Evolutionary conservation across 2,113 vertebrate species (phyloP).

Genomic region (Lepidothrix coronata): DNA sequence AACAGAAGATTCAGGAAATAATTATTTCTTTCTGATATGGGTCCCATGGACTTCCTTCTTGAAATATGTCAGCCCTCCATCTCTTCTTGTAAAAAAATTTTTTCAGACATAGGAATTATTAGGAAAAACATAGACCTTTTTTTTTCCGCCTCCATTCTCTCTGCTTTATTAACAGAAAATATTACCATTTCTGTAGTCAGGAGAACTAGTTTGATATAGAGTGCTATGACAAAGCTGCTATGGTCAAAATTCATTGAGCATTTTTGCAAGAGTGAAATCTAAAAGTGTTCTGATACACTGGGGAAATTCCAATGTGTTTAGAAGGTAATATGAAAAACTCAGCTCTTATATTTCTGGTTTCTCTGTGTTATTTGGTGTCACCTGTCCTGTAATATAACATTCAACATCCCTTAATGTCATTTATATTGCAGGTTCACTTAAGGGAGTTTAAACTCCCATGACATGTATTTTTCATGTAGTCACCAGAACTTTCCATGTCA

Average conservation of each 20-base stretch:
- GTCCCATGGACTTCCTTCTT: background rate
- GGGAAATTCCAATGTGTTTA: background rate
- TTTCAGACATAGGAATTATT: background rate
- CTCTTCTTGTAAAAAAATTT: background rate
- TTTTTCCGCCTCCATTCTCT: background rate
- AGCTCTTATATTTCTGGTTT: background rate
- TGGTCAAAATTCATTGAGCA: background rate
- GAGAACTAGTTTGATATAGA: background rate
- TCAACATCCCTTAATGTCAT: conserved; percentile 12
- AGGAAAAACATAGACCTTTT: background rate
- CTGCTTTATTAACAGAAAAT: background rate
- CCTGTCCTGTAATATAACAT: conserved; percentile 22
- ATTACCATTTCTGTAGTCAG: background rate
- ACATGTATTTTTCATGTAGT: conserved; percentile 38
- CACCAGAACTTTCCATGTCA: conserved; percentile 15
- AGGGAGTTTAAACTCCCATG: conserved; percentile 26
- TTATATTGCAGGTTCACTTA: conserved; percentile 34
- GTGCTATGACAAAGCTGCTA: background rate
- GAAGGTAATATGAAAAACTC: conserved; percentile 3
- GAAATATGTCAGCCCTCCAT: background rate
- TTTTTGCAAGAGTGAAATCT: background rate
- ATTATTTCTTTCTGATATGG: background rate
- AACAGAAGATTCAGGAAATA: background rate
- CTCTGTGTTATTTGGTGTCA: background rate
- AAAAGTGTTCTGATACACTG: background rate